Conservation (phyloP, 2,888 invertebrate species). For the Netelia virgata region DNA sequence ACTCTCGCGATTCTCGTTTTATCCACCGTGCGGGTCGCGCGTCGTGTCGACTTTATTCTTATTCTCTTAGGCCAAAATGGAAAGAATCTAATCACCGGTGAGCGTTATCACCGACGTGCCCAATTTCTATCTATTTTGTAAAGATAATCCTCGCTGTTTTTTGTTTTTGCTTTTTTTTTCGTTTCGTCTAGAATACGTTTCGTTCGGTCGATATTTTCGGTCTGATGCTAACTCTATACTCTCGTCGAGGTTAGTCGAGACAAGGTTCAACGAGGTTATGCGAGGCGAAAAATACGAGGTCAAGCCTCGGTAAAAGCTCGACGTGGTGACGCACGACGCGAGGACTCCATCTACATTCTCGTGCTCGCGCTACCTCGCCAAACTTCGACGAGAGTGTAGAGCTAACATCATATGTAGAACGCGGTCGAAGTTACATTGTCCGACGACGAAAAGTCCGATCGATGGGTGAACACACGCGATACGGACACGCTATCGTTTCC, state of each 20-base stretch:
- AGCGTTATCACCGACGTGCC: not conserved
- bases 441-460: not conserved
- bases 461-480: not conserved
- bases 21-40: slow-evolving; percentile 2
- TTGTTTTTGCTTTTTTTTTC: not conserved
- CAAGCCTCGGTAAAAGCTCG: no score
- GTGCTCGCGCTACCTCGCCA: no score
- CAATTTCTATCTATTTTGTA: not conserved
- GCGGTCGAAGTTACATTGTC: not conserved
- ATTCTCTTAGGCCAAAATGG: not conserved
- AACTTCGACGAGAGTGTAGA: no score
- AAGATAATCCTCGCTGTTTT: not conserved
- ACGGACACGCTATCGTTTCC: not conserved
- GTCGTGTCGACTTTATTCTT: not conserved
- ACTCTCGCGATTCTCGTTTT: slow-evolving; percentile 48
- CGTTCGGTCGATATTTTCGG: not conserved
- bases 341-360: no score
- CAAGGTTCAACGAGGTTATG: no score
- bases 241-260: no score
- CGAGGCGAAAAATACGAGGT: no score
- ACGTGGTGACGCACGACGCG: no score
- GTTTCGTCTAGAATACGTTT: not conserved
- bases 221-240: no score
- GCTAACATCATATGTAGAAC: not conserved
- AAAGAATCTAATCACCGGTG: not conserved